These are phyloP conservation scores for Diprion similis DNA, from an alignment of 1,140 invertebrate genomes.

Conservation along the genomic window DNA sequence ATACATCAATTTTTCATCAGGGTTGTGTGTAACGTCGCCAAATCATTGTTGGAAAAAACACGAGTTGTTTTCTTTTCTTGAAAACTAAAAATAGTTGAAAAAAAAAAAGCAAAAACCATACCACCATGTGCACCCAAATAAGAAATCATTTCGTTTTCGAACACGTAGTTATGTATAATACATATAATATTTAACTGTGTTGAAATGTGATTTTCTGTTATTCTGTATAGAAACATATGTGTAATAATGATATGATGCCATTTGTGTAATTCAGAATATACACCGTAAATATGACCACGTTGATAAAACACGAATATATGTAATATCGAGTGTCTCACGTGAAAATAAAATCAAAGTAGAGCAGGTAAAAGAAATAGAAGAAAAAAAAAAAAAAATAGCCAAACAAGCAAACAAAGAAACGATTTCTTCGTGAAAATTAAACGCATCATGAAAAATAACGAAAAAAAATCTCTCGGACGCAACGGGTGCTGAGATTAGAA, in stretches of 20 bases:
- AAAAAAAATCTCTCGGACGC: too few species aligned
- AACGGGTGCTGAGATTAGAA: too few species aligned
- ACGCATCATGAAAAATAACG: too few species aligned
- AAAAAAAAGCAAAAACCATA: neutral
- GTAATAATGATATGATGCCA: too few species aligned
- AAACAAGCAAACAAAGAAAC: neutral
- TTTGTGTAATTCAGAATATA: too few species aligned
- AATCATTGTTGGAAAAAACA: neutral
- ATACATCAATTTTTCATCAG: neutral
- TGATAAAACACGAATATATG: neutral
- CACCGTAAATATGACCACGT: neutral
- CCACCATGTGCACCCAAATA: neutral
- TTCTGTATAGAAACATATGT: neutral
- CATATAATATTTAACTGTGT: neutral
- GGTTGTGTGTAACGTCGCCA: neutral
- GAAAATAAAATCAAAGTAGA: neutral
- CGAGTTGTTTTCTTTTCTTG: neutral
- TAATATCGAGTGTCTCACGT: neutral
- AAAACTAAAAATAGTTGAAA: neutral
- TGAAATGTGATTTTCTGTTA: slow-evolving; percentile 1
- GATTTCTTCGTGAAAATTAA: neutral
- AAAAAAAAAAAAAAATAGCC: neutral
- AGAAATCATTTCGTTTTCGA: slow-evolving; percentile 9
- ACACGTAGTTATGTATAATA: neutral
- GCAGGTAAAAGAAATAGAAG: neutral